Evolutionary conservation across 2,888 invertebrate genomes (phyloP), one percentile per base, ranked within the genome.

Genomic region (Cataglyphis rosenhaueri): DNA sequence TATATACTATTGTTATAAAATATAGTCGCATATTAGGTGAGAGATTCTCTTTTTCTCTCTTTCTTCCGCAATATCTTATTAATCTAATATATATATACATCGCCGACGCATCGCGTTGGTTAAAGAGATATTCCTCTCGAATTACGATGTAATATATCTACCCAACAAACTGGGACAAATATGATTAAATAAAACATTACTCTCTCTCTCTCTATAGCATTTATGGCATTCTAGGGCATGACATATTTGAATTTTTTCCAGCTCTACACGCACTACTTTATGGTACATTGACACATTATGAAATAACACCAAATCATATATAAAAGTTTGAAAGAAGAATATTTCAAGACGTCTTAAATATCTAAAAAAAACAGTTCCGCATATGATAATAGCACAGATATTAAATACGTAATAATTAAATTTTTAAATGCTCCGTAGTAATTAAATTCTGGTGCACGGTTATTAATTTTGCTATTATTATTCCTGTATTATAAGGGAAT

Each of bases 111-210:
- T 8, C 35, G 21, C 8, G 6, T 44, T 21, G 15, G 1, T 32
- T 52, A n/a, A 18, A 25, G 25, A 25, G 15, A 57, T 57, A 10
- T 32, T 32, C 9, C 55, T 5, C 52, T 6, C 12, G 21, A 15
- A 29, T 8, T 59, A 70, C 41, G 38, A 29, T 41, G 41, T 18
- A 68, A 18, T 6, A 18, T 25, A 6, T 2, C 9, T 38, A 15
- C 35, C 1, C 41, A 64, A 87, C 41, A 64, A 87, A 89, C 64
- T 87, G 62, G 85, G 83, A 25, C 89, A 82, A 52, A 9, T 71
- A 85, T 78, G 83, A 85, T 84, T 87, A 87, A 87, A 89, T 83
- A 64, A 89, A 85, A 82, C 21, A 62, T 87, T 64, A 62, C 44
- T 44, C 70, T 48, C 25, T 25, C 44, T 44, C 70, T 48, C 55